Base-by-base conservation (phyloP, 2,797 vertebrate species). In the Rhinoraja longicauda region DNA sequence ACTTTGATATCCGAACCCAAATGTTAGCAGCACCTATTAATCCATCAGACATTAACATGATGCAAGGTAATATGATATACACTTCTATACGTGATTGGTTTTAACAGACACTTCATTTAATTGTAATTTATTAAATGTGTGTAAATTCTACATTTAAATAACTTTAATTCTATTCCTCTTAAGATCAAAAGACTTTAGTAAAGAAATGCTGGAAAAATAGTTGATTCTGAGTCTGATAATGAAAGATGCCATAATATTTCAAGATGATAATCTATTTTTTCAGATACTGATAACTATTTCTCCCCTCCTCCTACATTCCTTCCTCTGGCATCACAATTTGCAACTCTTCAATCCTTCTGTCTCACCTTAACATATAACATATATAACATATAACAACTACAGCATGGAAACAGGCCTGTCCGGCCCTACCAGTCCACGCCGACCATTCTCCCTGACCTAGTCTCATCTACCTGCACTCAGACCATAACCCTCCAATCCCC, bases 21-120 rank as follows among this genome's bases (percentile, higher is more conserved):
- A 97, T 99, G 94, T 94, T 99, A 94, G 98, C 99, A 12, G 97
- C 98, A 53, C 98, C 98, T 88, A 94, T 99, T 95, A 99, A 99
- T 94, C 98, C 99, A 0, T 96, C 98, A 0, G 98, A 99, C 94
- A 97, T 99, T 94, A 99, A 99, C 94, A 98, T 99, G 98, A 97
- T 99, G 95, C 98, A 99, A 96, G 99, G 98, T 98, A 96, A 94
- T 84, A 29, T 77, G n/a, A 29, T 78, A 93, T 93, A 93, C 92
- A 78, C 62, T 94, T 93, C 94, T 93, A 92, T 93, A 88, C 93
- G 93, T 88, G 10, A 70, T 2, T 90, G 88, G 9, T 70, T 90
- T 90, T 62, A 72, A 4, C 64, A 90, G 24, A 45, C 19, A 90
- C 8, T n/a, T 59, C 53, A 86, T 17, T 32, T 62, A 88, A 67